Conservation (phyloP, 2,113 vertebrate species). For the Azemiops feae region DNA sequence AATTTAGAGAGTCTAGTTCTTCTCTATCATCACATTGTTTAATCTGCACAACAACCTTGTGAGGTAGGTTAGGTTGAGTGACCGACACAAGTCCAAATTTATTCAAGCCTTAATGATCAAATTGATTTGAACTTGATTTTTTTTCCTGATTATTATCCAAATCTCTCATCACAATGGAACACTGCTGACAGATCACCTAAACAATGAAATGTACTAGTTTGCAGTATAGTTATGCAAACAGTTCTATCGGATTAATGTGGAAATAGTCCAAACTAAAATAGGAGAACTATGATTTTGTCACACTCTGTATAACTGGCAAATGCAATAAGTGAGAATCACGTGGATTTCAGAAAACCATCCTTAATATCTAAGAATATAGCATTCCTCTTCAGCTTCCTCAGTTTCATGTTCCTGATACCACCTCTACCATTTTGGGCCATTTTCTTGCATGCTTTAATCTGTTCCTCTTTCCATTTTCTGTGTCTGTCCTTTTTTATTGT, state of each 20-base stretch:
- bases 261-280: not conserved
- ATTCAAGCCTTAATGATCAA: not conserved
- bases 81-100: not conserved
- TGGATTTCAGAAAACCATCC: not conserved
- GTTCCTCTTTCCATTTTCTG: not conserved
- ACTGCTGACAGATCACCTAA: not conserved
- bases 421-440: not conserved
- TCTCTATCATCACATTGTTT: not conserved
- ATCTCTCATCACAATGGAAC: not conserved
- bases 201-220: not conserved
- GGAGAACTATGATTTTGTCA: not conserved
- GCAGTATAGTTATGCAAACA: not conserved
- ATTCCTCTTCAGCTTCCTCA: not conserved
- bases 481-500: not conserved
- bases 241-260: not conserved
- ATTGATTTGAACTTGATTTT: not conserved
- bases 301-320: not conserved
- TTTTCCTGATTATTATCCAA: not conserved
- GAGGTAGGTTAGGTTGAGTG: not conserved
- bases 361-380: not conserved
- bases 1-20: not conserved
- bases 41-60: not conserved
- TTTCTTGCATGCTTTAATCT: not conserved
- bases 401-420: not conserved
- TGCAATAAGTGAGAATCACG: not conserved